Percentiles rank a stretch among this genome's conserved stretches.
These are phyloP conservation scores for Notiomystis cincta DNA, from an alignment of 2,113 vertebrate species.

Conservation along the genomic window DNA sequence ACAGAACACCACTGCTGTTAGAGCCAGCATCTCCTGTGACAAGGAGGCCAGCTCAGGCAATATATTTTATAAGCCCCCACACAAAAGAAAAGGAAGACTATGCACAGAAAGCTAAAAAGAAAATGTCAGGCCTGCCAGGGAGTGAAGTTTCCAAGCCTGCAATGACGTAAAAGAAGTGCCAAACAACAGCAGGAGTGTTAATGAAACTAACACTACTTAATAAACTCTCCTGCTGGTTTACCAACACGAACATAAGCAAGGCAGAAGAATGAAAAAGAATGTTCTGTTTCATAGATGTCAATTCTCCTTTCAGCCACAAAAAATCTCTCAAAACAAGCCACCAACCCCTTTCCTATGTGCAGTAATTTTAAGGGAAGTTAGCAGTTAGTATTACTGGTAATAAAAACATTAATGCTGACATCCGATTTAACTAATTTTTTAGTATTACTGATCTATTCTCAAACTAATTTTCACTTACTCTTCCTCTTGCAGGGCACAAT, in stretches of 20 bases:
- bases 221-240: background rate
- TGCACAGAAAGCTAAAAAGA: background rate
- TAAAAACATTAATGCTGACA: background rate
- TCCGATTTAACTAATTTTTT: background rate
- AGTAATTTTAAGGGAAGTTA: background rate
- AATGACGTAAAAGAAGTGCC: background rate
- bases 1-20: background rate
- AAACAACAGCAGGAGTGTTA: background rate
- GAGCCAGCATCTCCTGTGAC: background rate
- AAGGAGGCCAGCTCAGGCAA: background rate
- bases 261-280: background rate
- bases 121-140: background rate
- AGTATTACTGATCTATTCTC: background rate
- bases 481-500: background rate
- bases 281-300: background rate
- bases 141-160: background rate
- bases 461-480: background rate
- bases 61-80: background rate
- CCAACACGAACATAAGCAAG: background rate
- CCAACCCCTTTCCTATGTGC: background rate
- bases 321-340: fast-evolving
- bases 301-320: background rate
- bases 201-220: background rate
- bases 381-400: background rate
- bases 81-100: background rate